Conservation (phyloP, 1,140 invertebrate genomes). For the Drosophila rhopaloa region DNA sequence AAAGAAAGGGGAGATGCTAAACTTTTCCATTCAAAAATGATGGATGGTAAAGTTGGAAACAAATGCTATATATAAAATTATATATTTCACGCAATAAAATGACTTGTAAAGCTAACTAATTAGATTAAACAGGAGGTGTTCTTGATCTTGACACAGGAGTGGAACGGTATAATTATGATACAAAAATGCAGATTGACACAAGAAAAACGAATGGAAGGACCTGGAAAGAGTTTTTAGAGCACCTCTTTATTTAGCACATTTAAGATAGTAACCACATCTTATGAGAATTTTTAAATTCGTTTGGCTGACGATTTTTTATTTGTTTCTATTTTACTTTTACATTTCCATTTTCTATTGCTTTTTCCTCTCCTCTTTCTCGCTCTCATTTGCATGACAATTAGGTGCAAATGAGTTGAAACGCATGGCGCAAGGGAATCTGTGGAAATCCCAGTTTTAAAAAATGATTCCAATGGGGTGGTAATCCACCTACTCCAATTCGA, state of each 20-base stretch:
- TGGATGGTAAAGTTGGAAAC: background rate
- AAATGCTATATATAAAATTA: background rate
- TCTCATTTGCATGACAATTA: conserved; percentile 72
- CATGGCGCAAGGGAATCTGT: conserved; percentile 40
- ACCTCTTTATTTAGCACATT: no score
- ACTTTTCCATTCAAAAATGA: conserved; percentile 26
- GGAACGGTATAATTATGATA: conserved; percentile 27
- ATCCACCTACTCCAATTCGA: conserved; percentile 4
- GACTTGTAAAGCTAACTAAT: background rate
- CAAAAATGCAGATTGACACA: conserved; percentile 77
- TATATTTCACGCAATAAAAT: background rate
- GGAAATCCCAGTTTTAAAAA: conserved; percentile 16
- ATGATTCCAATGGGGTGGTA: conserved; percentile 12
- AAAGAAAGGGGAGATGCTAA: background rate
- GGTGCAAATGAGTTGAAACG: conserved; percentile 77
- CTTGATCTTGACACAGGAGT: conserved; percentile 3
- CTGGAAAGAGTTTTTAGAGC: background rate
- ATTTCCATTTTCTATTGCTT: conserved; percentile 6
- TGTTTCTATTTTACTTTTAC: background rate
- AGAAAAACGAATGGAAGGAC: conserved; percentile 33
- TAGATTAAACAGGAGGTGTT: no score
- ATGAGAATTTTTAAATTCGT: conserved; percentile 35
- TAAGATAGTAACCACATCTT: no score
- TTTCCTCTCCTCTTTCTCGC: conserved; percentile 3
- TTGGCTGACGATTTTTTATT: no score